Conservation (phyloP, 2,113 vertebrate genomes). For the Prolemur simus region DNA sequence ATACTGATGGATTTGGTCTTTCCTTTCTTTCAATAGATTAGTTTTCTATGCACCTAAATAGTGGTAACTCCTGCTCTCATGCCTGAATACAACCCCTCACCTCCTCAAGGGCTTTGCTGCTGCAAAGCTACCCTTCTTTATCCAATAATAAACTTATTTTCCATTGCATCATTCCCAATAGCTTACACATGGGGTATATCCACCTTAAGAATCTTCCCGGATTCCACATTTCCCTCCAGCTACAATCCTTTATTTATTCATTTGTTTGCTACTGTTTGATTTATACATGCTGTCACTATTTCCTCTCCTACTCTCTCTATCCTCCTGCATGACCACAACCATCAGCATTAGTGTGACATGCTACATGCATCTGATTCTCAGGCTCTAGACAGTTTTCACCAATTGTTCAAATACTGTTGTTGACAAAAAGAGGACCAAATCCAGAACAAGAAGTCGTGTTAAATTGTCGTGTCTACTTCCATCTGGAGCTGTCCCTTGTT, state of each 20-base stretch:
- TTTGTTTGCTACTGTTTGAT: too few species aligned
- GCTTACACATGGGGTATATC: not conserved
- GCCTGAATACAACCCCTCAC: not conserved
- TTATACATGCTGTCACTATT: not conserved
- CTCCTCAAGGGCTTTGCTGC: not conserved
- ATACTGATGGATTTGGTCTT: not conserved
- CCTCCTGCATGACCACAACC: not conserved
- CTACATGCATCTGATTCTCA: not conserved
- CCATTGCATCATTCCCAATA: not conserved
- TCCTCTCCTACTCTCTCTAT: not conserved
- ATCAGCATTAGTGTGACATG: not conserved
- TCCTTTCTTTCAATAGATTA: not conserved
- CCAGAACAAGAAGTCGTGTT: not conserved
- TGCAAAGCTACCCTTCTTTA: not conserved
- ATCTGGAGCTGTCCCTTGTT: not conserved
- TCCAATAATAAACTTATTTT: not conserved
- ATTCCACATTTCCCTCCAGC: not conserved
- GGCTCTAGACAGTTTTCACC: not conserved
- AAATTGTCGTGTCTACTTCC: not conserved
- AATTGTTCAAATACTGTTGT: not conserved
- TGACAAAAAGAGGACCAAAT: not conserved
- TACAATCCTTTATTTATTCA: not conserved
- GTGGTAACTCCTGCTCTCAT: not conserved
- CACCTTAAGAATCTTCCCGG: not conserved
- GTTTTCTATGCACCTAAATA: not conserved